These are phyloP conservation scores for Boleophthalmus pectinirostris DNA, from an alignment of 2,113 vertebrate genomes.

Conservation along the genomic window DNA sequence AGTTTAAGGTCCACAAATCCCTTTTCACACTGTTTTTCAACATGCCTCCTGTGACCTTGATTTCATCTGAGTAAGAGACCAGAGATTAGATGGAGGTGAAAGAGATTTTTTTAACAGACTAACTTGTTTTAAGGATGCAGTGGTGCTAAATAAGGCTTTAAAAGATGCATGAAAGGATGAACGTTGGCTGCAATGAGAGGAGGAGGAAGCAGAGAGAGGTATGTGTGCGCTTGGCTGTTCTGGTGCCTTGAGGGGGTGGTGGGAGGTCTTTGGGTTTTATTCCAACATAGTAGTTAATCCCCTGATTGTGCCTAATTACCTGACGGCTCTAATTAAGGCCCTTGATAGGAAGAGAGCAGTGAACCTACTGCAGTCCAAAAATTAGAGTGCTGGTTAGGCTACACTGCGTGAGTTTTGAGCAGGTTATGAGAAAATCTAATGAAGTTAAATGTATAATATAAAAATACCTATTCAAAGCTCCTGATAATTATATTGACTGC, in stretches of 20 bases:
- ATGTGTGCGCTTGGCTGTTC: background rate
- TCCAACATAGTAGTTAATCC: constrained; percentile 50
- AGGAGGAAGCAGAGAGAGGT: constrained; percentile 5
- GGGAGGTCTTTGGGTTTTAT: constrained; percentile 53
- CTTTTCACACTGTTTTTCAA: background rate
- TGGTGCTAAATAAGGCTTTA: constrained; percentile 43
- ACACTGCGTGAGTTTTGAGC: background rate
- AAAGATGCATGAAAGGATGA: constrained; percentile 58
- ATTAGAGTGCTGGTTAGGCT: background rate
- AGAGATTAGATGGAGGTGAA: constrained; percentile 40
- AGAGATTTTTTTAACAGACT: constrained; percentile 31
- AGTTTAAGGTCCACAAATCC: constrained; percentile 2
- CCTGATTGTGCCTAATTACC: constrained; percentile 62
- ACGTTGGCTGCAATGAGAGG: constrained; percentile 30
- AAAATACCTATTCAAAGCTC: no score
- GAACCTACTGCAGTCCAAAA: constrained; percentile 20
- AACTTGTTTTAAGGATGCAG: constrained; percentile 47
- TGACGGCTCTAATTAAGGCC: constrained; percentile 52
- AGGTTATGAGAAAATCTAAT: background rate
- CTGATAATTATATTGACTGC: no score
- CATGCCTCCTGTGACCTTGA: constrained; percentile 46
- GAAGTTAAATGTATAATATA: background rate
- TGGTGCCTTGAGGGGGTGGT: constrained; percentile 41
- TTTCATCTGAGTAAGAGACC: constrained; percentile 43
- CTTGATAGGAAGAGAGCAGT: constrained; percentile 26